A percentile compares a stretch with the other conserved stretches of the same genome.
phyloP scores from a whole-genome alignment of 2,113 vertebrate species.

The Psilopsiagon aurifrons region DNA sequence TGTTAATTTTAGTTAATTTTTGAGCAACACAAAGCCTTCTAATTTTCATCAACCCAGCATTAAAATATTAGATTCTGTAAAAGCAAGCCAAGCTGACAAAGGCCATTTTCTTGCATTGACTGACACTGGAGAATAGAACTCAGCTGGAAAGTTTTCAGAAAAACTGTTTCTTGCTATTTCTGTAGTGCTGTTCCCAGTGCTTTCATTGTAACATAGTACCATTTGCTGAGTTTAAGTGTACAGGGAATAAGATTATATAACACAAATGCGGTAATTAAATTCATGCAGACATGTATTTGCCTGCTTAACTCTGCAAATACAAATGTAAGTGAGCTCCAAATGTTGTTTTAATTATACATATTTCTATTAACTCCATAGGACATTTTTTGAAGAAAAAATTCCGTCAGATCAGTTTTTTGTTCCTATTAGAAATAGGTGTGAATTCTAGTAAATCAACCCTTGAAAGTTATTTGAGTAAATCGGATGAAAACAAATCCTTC shows the following conservation, averaged over 20 bases:
- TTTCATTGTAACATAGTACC: not conserved
- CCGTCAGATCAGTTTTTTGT: not conserved
- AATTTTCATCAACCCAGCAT: not conserved
- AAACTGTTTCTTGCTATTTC: not conserved
- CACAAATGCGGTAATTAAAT: not conserved
- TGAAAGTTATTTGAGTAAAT: not conserved
- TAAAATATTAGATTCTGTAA: conserved; percentile 25
- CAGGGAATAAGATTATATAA: not conserved
- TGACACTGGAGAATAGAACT: conserved; percentile 1
- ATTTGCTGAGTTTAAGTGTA: not conserved
- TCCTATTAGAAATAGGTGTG: not conserved
- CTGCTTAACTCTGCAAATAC: not conserved
- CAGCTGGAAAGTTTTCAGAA: conserved; percentile 3
- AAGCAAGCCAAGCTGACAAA: not conserved
- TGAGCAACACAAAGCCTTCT: not conserved
- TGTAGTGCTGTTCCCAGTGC: not conserved
- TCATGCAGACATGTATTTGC: not conserved
- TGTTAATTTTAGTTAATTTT: not conserved
- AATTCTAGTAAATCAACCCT: not conserved
- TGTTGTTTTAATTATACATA: not conserved
- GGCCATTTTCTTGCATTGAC: not conserved
- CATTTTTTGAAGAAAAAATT: not conserved
- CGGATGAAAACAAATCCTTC: not conserved
- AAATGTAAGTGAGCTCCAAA: not conserved
- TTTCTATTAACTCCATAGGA: not conserved